Percentiles rank a stretch among this genome's conserved stretches.
These are phyloP conservation scores for Capitulum mitella DNA, from an alignment of 2,888 invertebrate species.

Conservation along the genomic window DNA sequence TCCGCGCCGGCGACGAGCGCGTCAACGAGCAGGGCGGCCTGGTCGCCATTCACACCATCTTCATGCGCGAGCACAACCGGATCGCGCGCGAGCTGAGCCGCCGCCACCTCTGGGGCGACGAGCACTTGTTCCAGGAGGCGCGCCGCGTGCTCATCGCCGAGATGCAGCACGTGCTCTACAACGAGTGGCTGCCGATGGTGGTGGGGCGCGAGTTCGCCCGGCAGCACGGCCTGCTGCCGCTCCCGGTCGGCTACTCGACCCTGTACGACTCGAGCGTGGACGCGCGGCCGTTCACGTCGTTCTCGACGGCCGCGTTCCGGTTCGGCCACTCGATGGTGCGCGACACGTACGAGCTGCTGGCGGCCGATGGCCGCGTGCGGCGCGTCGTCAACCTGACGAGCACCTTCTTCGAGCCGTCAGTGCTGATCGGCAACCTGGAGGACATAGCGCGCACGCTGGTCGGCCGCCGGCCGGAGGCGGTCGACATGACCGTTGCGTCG, in stretches of 20 bases:
- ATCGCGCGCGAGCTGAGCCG: constrained; percentile 43
- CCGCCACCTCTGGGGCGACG: constrained; percentile 49
- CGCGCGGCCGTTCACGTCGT: constrained; percentile 49
- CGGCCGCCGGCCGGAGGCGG: background rate
- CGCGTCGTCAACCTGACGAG: background rate
- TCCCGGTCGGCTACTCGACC: constrained; percentile 46
- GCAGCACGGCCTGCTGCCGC: constrained; percentile 42
- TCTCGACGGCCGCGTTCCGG: constrained; percentile 50
- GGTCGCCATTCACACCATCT: constrained; percentile 62
- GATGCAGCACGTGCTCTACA: constrained; percentile 51
- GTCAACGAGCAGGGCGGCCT: constrained; percentile 55
- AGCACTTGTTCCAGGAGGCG: constrained; percentile 50
- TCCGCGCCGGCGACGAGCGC: constrained; percentile 45
- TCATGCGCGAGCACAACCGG: constrained; percentile 51
- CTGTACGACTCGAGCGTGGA: constrained; percentile 50
- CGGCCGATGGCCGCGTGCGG: background rate
- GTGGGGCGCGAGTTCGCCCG: constrained; percentile 45
- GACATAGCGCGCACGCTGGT: background rate
- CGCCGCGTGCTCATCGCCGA: constrained; percentile 49
- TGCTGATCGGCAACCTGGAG: background rate
- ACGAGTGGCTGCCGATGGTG: constrained; percentile 50
- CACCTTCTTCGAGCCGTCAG: background rate
- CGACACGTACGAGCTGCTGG: background rate
- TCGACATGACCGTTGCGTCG: background rate
- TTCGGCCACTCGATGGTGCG: constrained; percentile 44